Percentiles rank a stretch among this genome's conserved stretches.
phyloP scores from a whole-genome alignment of 2,797 vertebrate genomes.

The Eulemur rubriventer region DNA sequence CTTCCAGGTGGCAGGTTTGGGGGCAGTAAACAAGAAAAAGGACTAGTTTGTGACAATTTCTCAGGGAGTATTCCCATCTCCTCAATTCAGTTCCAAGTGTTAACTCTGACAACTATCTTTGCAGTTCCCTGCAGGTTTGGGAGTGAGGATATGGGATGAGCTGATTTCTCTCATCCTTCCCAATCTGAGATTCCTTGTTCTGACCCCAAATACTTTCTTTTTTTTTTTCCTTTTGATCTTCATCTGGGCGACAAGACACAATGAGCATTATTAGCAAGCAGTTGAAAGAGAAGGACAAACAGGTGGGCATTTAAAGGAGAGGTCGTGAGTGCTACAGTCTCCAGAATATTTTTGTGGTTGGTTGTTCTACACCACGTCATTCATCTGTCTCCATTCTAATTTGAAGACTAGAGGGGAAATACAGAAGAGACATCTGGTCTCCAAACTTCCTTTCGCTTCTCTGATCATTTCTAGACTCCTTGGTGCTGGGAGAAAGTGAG shows the following conservation, averaged over 20 bases:
- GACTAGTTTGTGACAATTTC: not conserved
- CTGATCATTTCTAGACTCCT: not conserved
- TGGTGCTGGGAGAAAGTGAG: not conserved
- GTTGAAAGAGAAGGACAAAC: not conserved
- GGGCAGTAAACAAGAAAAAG: not conserved
- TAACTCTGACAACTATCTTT: not conserved
- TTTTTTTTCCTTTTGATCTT: not conserved
- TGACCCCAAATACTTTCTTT: not conserved
- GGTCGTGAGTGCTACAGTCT: accelerated
- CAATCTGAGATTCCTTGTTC: not conserved
- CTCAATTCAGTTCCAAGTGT: not conserved
- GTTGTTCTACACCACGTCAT: accelerated
- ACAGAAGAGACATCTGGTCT: not conserved
- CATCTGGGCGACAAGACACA: not conserved
- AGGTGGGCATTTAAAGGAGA: not conserved
- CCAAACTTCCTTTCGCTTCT: not conserved
- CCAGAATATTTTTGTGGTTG: not conserved
- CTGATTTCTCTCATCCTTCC: not conserved
- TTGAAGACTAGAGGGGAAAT: not conserved
- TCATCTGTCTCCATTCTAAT: not conserved
- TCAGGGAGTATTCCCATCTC: not conserved
- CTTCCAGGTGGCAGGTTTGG: not conserved
- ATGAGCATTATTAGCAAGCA: accelerated
- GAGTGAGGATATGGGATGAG: not conserved
- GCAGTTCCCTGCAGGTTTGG: not conserved